Evolutionary conservation across 2,113 vertebrate species (phyloP).

Genomic region (Dissostichus mawsoni): DNA sequence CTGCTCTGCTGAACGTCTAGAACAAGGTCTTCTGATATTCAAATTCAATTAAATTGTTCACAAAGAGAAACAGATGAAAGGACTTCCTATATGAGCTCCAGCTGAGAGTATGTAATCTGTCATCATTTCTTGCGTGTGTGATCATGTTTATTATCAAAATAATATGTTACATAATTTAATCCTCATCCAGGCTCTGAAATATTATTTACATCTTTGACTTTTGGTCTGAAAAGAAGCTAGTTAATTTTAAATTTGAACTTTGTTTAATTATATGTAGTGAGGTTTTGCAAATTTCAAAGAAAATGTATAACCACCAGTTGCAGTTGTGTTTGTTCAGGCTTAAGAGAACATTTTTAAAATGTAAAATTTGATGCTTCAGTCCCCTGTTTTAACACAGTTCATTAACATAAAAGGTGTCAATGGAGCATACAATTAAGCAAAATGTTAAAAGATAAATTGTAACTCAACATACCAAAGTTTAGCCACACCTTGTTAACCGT

Average conservation of each 20-base stretch:
- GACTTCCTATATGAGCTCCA: slow-evolving; percentile 53
- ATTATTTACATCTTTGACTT: background rate
- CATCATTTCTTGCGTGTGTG: too few species aligned
- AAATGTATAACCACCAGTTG: background rate
- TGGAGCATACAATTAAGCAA: background rate
- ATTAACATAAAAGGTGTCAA: background rate
- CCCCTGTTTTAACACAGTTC: background rate
- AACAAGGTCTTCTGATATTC: slow-evolving; percentile 14
- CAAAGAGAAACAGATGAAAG: slow-evolving; percentile 51
- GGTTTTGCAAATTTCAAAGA: too few species aligned
- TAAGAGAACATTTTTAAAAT: background rate
- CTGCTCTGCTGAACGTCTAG: slow-evolving; percentile 37
- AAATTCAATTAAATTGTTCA: background rate
- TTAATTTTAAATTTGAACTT: background rate
- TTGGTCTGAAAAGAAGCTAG: background rate
- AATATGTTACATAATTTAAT: too few species aligned
- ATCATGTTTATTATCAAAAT: too few species aligned
- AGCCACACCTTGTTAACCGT: background rate
- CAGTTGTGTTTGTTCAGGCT: too few species aligned
- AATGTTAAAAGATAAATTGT: background rate
- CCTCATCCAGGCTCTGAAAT: too few species aligned
- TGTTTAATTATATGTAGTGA: background rate
- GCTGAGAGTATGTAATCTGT: background rate
- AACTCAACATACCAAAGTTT: background rate
- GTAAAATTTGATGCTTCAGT: background rate